Conservation (phyloP, 2,113 vertebrate species). For the Hemichromis elongatus region DNA sequence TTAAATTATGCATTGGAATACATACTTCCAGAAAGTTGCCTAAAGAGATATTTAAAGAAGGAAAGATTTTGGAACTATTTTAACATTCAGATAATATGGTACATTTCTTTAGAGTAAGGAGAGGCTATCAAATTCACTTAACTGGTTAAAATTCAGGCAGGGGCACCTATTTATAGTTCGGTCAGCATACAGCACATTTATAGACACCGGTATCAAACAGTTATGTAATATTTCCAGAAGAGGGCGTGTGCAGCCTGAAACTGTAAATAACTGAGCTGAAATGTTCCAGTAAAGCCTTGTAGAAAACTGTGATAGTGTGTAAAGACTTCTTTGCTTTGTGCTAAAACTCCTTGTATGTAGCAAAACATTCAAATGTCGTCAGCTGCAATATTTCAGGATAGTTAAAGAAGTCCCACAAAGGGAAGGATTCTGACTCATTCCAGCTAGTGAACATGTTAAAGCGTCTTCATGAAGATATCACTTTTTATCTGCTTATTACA, state of each 20-base stretch:
- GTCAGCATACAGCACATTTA: neutral
- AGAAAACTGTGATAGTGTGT: neutral
- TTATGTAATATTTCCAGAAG: slow-evolving; percentile 31
- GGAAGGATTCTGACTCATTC: neutral
- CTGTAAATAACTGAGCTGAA: neutral
- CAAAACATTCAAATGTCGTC: neutral
- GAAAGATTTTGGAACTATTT: neutral
- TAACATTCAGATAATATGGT: neutral
- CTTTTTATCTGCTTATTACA: neutral
- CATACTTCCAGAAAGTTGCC: neutral
- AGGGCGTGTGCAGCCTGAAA: slow-evolving; percentile 4
- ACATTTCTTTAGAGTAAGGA: neutral
- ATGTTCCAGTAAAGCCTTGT: neutral
- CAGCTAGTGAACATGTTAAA: neutral
- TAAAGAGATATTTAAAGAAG: neutral
- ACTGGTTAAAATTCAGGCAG: neutral
- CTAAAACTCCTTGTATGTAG: neutral
- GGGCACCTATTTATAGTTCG: neutral
- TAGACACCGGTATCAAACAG: neutral
- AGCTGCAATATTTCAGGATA: neutral
- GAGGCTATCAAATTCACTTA: neutral
- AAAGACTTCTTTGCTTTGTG: neutral
- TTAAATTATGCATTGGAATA: neutral
- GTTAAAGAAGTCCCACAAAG: neutral
- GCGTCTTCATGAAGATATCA: neutral